Evolutionary conservation across 2,888 invertebrate genomes (phyloP).

Genomic region (Nemapogon koenigi): DNA sequence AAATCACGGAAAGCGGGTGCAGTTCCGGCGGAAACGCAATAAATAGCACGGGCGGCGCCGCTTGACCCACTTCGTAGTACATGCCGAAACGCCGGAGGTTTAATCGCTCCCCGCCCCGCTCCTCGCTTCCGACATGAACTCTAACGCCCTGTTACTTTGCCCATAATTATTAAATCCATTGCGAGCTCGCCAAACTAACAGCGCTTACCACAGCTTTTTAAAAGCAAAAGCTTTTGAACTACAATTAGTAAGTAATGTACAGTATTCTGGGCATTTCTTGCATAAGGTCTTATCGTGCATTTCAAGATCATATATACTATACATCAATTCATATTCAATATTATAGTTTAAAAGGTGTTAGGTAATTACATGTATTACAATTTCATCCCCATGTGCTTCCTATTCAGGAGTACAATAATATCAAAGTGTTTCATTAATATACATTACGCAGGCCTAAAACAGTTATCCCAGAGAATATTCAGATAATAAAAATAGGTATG

Average conservation of each 20-base stretch:
- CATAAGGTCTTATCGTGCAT: too few relatives aligned
- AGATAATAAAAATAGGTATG: too few relatives aligned
- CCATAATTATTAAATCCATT: conserved; percentile 58
- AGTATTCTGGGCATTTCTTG: too few relatives aligned
- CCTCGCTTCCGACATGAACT: conserved; percentile 49
- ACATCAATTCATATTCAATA: too few relatives aligned
- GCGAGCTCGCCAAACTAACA: conserved; percentile 23
- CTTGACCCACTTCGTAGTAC: conserved; percentile 62
- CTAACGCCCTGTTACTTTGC: conserved; percentile 51
- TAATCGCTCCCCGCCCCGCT: conserved; percentile 52
- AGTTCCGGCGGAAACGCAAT: conserved; percentile 56
- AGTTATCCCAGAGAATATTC: not conserved
- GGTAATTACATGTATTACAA: too few relatives aligned
- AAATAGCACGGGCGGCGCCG: conserved; percentile 55
- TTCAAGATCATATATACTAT: too few relatives aligned
- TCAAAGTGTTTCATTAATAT: not conserved
- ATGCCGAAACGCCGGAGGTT: conserved; percentile 61
- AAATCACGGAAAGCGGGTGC: conserved; percentile 39
- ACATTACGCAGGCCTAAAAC: not conserved
- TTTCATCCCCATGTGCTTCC: too few relatives aligned
- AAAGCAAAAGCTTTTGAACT: too few relatives aligned
- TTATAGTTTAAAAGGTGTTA: too few relatives aligned
- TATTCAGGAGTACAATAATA: too few relatives aligned
- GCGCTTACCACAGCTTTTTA: too few relatives aligned
- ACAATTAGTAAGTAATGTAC: too few relatives aligned